phyloP scores from a whole-genome alignment of 2,888 invertebrate genomes.

The Peribatodes rhomboidaria region DNA sequence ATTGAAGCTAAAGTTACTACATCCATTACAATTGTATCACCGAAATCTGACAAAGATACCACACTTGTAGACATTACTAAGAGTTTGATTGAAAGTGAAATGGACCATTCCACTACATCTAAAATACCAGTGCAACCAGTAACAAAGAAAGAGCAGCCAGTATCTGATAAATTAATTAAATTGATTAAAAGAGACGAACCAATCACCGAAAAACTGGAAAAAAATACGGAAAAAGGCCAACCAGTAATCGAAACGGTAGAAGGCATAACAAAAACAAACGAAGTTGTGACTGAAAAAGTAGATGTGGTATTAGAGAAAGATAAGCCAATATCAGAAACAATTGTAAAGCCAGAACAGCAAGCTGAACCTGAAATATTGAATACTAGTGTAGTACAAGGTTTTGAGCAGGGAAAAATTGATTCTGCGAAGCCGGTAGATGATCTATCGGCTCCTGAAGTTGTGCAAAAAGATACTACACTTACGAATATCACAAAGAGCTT shows the following conservation, averaged over 20 bases:
- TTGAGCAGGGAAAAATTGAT: too few relatives aligned
- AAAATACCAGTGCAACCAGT: conserved; percentile 43
- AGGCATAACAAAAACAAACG: too few relatives aligned
- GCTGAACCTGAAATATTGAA: neutral
- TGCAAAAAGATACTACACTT: neutral
- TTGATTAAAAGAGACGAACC: neutral
- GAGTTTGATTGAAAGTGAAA: conserved; percentile 60
- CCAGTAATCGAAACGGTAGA: neutral
- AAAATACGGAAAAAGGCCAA: neutral
- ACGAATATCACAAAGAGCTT: conserved; percentile 16
- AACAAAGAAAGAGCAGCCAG: conserved; percentile 18
- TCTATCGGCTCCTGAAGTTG: too few relatives aligned
- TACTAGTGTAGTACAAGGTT: too few relatives aligned
- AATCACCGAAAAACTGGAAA: neutral
- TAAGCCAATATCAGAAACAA: neutral
- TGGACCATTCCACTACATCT: conserved; percentile 52
- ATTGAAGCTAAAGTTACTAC: conserved; percentile 9
- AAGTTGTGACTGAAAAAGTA: neutral
- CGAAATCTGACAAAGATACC: conserved; percentile 41
- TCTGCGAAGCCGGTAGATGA: neutral
- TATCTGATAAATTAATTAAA: conserved; percentile 3
- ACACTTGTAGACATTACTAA: conserved; percentile 54
- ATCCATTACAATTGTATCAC: neutral
- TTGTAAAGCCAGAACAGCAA: neutral
- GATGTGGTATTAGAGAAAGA: neutral